Conservation (phyloP, 2,888 invertebrate genomes). For the Orthosia incerta region DNA sequence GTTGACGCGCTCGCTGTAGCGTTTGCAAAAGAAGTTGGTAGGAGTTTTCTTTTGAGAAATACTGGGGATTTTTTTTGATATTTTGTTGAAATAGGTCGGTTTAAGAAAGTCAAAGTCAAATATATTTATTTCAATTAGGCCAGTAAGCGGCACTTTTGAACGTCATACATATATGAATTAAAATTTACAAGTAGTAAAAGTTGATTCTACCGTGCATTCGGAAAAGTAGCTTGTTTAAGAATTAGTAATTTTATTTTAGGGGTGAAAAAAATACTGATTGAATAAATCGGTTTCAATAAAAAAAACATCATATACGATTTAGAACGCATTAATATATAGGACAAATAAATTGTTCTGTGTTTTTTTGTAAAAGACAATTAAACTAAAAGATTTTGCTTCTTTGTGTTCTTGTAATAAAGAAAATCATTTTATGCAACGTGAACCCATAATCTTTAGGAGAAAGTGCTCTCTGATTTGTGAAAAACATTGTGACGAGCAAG, state of each 20-base stretch:
- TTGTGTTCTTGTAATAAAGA: constrained; percentile 29
- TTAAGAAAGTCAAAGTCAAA: too few relatives aligned
- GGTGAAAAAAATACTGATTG: too few relatives aligned
- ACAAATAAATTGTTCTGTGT: neutral
- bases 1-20: constrained; percentile 64
- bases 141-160: too few relatives aligned
- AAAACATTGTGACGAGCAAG: neutral
- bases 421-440: constrained; percentile 18
- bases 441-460: neutral
- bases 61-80: neutral
- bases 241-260: too few relatives aligned
- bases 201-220: too few relatives aligned
- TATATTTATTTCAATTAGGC: too few relatives aligned
- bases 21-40: constrained; percentile 68
- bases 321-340: too few relatives aligned
- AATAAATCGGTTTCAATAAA: neutral
- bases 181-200: too few relatives aligned
- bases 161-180: too few relatives aligned
- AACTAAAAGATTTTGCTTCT: constrained; percentile 12
- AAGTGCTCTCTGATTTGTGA: neutral
- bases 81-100: neutral
- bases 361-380: constrained; percentile 16
- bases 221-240: too few relatives aligned
- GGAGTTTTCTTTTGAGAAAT: neutral
- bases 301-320: neutral